Percentiles rank a stretch among this genome's conserved stretches.
Evolutionary conservation across 2,888 invertebrate genomes (phyloP).

Genomic region (Eupithecia insigniata): DNA sequence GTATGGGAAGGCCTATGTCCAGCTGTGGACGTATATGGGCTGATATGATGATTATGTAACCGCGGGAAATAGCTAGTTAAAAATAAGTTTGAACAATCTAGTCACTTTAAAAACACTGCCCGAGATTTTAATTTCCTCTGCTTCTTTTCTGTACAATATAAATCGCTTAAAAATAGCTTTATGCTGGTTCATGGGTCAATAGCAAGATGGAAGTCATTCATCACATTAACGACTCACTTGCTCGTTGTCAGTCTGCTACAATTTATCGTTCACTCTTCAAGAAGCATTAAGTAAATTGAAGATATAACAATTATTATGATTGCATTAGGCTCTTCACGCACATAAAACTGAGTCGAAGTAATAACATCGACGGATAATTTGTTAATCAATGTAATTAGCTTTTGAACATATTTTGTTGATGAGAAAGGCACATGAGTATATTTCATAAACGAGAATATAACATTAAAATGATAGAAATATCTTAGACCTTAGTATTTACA

Average conservation of each 20-base stretch:
- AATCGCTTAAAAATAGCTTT: slow-evolving; percentile 1
- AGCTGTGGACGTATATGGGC: too few relatives aligned
- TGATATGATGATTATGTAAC: too few relatives aligned
- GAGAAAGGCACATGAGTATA: neutral
- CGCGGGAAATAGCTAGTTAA: too few relatives aligned
- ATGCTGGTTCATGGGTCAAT: slow-evolving; percentile 20
- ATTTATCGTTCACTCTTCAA: slow-evolving; percentile 32
- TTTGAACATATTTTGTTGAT: neutral
- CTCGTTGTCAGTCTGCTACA: slow-evolving; percentile 23
- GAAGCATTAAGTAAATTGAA: slow-evolving; percentile 27
- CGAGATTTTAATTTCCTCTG: neutral
- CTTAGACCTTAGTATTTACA: too few relatives aligned
- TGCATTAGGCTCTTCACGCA: neutral
- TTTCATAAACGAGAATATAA: too few relatives aligned
- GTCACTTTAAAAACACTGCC: neutral
- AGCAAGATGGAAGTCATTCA: slow-evolving; percentile 20
- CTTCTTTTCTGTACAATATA: neutral
- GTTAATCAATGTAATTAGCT: neutral
- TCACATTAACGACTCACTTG: slow-evolving; percentile 25
- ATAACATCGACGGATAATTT: neutral
- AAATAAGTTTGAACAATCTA: too few relatives aligned
- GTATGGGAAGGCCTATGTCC: too few relatives aligned
- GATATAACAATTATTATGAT: slow-evolving; percentile 14
- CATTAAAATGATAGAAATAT: too few relatives aligned
- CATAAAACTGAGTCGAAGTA: slow-evolving; percentile 2